A percentile compares a stretch with the other conserved stretches of the same genome.
Conservation (phyloP, 2,888 invertebrate species). For the Pyralis farinalis region DNA sequence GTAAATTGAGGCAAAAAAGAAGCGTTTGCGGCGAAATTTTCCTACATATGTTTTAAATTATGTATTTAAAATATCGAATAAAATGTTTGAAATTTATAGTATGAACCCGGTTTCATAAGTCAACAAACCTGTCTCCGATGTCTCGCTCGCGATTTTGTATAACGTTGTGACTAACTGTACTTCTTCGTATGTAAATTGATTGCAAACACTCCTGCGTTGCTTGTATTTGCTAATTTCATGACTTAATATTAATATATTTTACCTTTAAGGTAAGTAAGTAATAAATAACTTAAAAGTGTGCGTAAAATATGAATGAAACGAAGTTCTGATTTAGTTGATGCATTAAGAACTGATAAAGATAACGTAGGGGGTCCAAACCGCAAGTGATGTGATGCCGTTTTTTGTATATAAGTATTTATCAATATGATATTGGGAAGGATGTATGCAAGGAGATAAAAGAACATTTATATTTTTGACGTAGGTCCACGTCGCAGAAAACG, state of each 20-base stretch:
- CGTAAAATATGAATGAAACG: not conserved
- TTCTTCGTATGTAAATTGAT: slow-evolving; percentile 4
- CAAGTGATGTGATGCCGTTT: not conserved
- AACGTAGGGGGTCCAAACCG: not conserved
- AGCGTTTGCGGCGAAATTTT: too few relatives aligned
- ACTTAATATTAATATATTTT: slow-evolving; percentile 9
- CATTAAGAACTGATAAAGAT: slow-evolving; percentile 2
- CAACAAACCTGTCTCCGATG: slow-evolving; percentile 1
- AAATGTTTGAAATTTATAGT: not conserved
- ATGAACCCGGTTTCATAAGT: not conserved
- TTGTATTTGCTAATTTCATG: slow-evolving; percentile 5
- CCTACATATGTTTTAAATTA: not conserved
- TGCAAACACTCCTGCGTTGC: slow-evolving; percentile 1
- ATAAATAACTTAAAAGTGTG: not conserved
- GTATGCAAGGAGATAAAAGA: too few relatives aligned
- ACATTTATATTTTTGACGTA: too few relatives aligned
- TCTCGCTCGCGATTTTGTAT: slow-evolving; percentile 2
- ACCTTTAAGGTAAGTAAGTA: not conserved
- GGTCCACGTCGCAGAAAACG: too few relatives aligned
- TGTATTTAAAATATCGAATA: not conserved
- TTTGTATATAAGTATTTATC: not conserved
- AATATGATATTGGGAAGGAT: not conserved
- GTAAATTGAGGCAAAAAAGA: too few relatives aligned
- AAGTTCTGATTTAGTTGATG: slow-evolving; percentile 1
- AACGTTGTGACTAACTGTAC: slow-evolving; percentile 1